A percentile compares a stretch with the other conserved stretches of the same genome.
These are phyloP conservation scores for Grammomys dolichurus DNA, from an alignment of 2,113 vertebrate species.

Conservation along the genomic window DNA sequence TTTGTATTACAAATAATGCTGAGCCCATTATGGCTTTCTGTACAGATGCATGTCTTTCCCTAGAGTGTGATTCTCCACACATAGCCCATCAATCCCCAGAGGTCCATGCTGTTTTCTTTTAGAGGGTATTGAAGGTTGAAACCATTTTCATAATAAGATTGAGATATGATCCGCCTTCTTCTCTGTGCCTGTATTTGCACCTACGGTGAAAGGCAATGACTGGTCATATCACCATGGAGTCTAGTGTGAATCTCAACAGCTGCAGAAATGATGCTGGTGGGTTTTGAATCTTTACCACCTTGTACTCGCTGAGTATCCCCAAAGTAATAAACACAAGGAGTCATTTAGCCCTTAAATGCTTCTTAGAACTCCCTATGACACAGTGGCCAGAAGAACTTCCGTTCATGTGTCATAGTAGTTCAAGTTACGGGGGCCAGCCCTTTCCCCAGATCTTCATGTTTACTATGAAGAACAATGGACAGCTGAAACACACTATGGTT, in stretches of 20 bases:
- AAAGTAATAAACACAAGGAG: neutral
- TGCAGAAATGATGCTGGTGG: neutral
- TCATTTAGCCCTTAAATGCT: conserved; percentile 25
- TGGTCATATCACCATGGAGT: neutral
- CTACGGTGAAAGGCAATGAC: neutral
- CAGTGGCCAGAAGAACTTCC: neutral
- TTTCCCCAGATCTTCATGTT: neutral
- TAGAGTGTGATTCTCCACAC: neutral
- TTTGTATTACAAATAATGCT: neutral
- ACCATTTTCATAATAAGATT: neutral
- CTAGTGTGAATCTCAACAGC: neutral
- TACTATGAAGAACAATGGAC: neutral
- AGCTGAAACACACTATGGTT: neutral
- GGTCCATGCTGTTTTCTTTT: neutral
- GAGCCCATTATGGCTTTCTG: neutral
- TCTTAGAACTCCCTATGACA: neutral
- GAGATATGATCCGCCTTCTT: neutral
- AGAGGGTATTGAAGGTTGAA: conserved; percentile 24
- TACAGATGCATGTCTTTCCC: neutral
- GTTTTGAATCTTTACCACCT: neutral
- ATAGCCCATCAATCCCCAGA: too few species aligned
- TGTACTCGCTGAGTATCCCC: neutral
- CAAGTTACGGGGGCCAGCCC: neutral
- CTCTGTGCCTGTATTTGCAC: neutral
- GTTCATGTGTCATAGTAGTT: too few species aligned